phyloP scores from a whole-genome alignment of 1,140 invertebrate species.

The Drosophila triauraria region DNA sequence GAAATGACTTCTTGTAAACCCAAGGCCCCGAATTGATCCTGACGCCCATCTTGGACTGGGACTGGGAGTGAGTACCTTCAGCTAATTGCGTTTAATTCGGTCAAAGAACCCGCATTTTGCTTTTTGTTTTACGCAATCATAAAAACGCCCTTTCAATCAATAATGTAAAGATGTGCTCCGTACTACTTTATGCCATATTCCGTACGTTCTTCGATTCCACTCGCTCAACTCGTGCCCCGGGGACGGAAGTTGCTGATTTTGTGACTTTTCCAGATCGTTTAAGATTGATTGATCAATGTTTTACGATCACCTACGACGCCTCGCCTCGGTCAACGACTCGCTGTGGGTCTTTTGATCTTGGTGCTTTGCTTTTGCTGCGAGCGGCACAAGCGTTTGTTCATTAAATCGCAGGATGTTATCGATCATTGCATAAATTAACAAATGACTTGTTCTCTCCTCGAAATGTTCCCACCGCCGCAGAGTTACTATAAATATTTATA shows the following conservation, averaged over 20 bases:
- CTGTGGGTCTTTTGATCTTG: conserved; percentile 38
- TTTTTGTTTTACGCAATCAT: conserved; percentile 66
- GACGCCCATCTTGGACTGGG: conserved; percentile 5
- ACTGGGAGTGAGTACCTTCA: conserved; percentile 50
- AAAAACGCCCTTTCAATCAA: conserved; percentile 55
- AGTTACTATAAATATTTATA: conserved; percentile 62
- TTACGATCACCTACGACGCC: conserved; percentile 66
- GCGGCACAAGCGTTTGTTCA: conserved; percentile 67
- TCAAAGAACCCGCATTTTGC: conserved; percentile 78
- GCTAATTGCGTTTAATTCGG: conserved; percentile 82
- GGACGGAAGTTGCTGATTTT: conserved; percentile 82
- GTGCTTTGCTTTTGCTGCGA: conserved; percentile 60
- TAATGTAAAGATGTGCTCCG: conserved; percentile 36
- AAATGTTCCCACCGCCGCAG: conserved; percentile 12
- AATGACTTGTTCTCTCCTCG: conserved; percentile 19
- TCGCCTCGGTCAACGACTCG: conserved; percentile 55
- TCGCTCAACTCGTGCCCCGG: conserved; percentile 47
- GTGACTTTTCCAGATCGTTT: conserved; percentile 69
- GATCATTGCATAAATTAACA: conserved; percentile 83
- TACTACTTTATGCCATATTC: conserved; percentile 3
- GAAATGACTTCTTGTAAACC: conserved; percentile 43
- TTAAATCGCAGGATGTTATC: conserved; percentile 83
- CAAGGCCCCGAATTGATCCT: conserved; percentile 27
- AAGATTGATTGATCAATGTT: conserved; percentile 81
- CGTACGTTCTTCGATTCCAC: conserved; percentile 27